phyloP scores from a whole-genome alignment of 2,888 invertebrate genomes.

The Ormyrus thymus region DNA sequence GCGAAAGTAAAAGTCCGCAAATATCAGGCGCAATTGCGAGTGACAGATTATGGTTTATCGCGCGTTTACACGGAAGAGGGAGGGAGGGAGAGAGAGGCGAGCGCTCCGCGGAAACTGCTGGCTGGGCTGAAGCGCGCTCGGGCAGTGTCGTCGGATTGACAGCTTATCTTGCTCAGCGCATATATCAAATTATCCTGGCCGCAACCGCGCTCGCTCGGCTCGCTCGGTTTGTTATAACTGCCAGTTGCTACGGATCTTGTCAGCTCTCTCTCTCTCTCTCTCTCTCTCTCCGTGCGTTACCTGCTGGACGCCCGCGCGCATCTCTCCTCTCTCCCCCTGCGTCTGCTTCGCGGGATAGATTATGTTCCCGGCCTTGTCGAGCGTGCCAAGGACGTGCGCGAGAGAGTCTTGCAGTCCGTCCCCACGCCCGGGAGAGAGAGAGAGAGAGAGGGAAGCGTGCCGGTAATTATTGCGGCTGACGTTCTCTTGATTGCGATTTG shows the following conservation, averaged over 20 bases:
- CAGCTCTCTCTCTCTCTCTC: slow-evolving; percentile 2
- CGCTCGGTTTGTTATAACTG: slow-evolving; percentile 59
- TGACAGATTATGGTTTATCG: slow-evolving; percentile 56
- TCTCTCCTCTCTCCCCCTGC: not conserved
- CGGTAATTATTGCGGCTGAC: too few relatives aligned
- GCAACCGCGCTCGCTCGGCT: slow-evolving; percentile 45
- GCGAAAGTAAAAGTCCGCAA: too few relatives aligned
- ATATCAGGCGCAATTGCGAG: slow-evolving; percentile 34
- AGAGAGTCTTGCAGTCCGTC: too few relatives aligned
- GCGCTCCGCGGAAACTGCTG: not conserved
- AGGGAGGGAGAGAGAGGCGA: too few relatives aligned
- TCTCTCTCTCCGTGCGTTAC: too few relatives aligned
- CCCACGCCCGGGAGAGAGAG: too few relatives aligned
- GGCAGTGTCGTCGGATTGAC: slow-evolving; percentile 59
- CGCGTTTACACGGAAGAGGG: not conserved
- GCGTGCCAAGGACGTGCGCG: not conserved
- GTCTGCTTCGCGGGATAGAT: not conserved
- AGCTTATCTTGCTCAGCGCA: slow-evolving; percentile 60
- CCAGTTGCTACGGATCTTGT: slow-evolving; percentile 54
- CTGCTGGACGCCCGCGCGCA: not conserved
- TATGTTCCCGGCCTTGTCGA: not conserved
- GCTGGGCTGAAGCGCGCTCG: slow-evolving; percentile 6
- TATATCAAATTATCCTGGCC: slow-evolving; percentile 60
- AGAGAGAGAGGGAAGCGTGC: too few relatives aligned
- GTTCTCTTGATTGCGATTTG: too few relatives aligned